A percentile compares a stretch with the other conserved stretches of the same genome.
Conservation (phyloP, 2,888 invertebrate species). For the Callyntrura guangdongensis region DNA sequence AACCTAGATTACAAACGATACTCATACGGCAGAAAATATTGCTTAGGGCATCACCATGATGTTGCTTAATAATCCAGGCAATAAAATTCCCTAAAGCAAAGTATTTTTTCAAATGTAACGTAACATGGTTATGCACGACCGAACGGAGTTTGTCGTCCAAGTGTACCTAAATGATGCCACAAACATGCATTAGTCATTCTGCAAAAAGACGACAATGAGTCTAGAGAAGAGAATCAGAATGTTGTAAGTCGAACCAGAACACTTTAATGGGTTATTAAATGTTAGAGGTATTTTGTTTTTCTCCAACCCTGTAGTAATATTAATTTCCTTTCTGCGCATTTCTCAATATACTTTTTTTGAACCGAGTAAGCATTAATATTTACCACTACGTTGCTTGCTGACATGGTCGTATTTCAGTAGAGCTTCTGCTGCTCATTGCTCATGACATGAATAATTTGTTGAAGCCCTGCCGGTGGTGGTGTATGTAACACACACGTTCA, state of each 20-base stretch:
- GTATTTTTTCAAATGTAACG: conserved; percentile 3
- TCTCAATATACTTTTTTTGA: conserved; percentile 1
- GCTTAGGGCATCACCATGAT: background rate
- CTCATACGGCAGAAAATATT: background rate
- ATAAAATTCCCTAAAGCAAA: background rate
- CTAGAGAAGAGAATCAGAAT: background rate
- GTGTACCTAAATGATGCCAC: background rate
- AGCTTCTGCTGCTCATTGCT: background rate
- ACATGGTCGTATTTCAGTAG: too few species aligned
- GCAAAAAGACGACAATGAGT: background rate
- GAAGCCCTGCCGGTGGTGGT: too few species aligned
- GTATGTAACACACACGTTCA: background rate
- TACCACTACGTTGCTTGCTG: too few species aligned
- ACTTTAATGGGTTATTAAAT: conserved; percentile 45
- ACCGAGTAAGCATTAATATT: too few species aligned
- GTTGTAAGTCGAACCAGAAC: conserved; percentile 25
- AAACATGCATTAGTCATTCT: conserved; percentile 16
- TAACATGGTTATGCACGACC: conserved; percentile 25
- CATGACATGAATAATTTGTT: too few species aligned
- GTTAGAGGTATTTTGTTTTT: conserved; percentile 14
- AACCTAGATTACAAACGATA: background rate
- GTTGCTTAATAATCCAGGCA: conserved; percentile 29
- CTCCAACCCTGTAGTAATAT: background rate
- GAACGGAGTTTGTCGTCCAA: background rate
- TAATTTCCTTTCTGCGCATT: conserved; percentile 3